Percentiles rank a stretch among this genome's conserved stretches.
Evolutionary conservation across 1,140 invertebrate genomes (phyloP).

Genomic region (Heliothis virescens): DNA sequence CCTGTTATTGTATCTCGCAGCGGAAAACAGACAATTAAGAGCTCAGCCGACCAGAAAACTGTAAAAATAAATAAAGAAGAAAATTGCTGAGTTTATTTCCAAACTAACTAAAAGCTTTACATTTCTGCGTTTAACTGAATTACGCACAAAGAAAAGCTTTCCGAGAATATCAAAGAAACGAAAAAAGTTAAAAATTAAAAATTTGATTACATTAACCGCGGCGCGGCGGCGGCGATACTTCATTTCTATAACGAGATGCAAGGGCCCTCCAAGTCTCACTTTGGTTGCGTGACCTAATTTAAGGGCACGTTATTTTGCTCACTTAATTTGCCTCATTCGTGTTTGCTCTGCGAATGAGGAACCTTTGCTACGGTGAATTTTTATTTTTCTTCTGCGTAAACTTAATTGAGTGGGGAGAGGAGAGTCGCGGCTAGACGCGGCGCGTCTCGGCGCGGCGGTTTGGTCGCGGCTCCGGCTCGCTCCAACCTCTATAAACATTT

Average conservation of each 20-base stretch:
- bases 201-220: constrained; percentile 74
- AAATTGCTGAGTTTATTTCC: constrained; percentile 36
- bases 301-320: constrained; percentile 77
- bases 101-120: constrained; percentile 50
- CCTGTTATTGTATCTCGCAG: constrained; percentile 1
- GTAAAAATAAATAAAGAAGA: constrained; percentile 41
- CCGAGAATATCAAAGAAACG: constrained; percentile 50
- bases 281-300: constrained; percentile 79
- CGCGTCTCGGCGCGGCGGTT: not conserved
- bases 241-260: constrained; percentile 66
- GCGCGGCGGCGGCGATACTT: constrained; percentile 54
- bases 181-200: constrained; percentile 74
- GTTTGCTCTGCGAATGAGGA: constrained; percentile 79
- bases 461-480: constrained; percentile 54
- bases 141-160: constrained; percentile 53
- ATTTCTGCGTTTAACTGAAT: constrained; percentile 52
- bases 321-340: constrained; percentile 83
- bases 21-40: constrained; percentile 16
- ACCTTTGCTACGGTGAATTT: constrained; percentile 66
- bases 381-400: constrained; percentile 75
- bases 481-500: constrained; percentile 81
- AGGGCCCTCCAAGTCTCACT: constrained; percentile 67
- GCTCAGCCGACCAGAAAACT: constrained; percentile 25
- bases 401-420: constrained; percentile 74
- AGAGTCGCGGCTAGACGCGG: constrained; percentile 53